Evolutionary conservation across 2,113 vertebrate genomes (phyloP).

Genomic region (Todiramphus saurophagus): DNA sequence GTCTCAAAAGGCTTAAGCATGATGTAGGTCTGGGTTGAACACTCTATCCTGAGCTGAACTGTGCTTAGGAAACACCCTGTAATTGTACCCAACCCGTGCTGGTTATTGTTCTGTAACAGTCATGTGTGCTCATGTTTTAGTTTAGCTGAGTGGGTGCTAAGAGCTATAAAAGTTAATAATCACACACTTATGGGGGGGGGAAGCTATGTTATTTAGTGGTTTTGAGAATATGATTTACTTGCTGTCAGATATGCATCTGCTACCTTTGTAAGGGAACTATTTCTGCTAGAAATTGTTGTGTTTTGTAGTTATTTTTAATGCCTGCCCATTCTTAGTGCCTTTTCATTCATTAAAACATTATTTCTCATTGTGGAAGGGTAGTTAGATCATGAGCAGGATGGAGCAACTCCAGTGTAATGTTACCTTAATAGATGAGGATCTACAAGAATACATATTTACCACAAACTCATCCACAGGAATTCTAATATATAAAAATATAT

Average conservation of each 20-base stretch:
- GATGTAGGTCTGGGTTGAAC: not conserved
- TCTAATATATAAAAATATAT: not conserved
- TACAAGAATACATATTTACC: fast-evolving
- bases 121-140: not conserved
- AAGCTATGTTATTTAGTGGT: not conserved
- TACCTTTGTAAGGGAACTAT: not conserved
- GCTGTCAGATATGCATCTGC: not conserved
- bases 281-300: not conserved
- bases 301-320: not conserved
- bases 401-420: not conserved
- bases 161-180: not conserved
- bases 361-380: not conserved
- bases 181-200: fast-evolving
- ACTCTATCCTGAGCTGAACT: not conserved
- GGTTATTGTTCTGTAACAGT: not conserved
- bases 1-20: not conserved
- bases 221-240: not conserved
- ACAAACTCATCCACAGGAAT: not conserved
- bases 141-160: not conserved
- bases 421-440: not conserved
- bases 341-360: not conserved
- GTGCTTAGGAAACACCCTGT: not conserved
- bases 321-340: not conserved
- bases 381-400: not conserved
- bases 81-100: not conserved